Base-by-base conservation (phyloP, 92 coral and sea anemone genomes). In the Parazoanthus atlanticus region DNA sequence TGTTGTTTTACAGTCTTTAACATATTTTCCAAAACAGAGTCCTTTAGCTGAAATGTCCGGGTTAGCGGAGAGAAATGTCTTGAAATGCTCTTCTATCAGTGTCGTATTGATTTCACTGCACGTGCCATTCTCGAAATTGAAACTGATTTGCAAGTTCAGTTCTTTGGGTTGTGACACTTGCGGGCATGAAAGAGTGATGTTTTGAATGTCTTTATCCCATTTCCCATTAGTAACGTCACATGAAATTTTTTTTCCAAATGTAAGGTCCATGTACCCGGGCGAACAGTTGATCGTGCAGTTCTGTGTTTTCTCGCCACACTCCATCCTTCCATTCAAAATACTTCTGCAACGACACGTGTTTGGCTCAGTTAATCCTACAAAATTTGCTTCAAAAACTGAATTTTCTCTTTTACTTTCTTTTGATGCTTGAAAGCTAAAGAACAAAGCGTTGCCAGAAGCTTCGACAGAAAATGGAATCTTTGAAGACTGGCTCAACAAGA, bases 341-440 rank as follows among this genome's bases (percentile, higher is more conserved):
- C 88, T 88, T 32, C 89, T 84, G 78, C 96, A 94, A 23, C 11
- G 49, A 82, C 96, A 94, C 91, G 89, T 89, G 91, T 90, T 72
- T 36, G 82, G 91, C 40, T 88, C 86, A 25, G 90, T 89, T 10
- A 88, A n/a, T 5, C 91, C 21, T 21, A 88, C 21, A 49, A 91
- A 86, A 1, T 41, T 56, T 23, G 72, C 26, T 46, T 85, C 73
- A 90, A 79, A 6, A 88, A 15, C 17, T 46, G 49, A 46, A 9
- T 46, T 46, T 46, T 11, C 49, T 46, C 6, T 46, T 46, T 9
- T 46, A 46, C 49, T 6, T 46, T 46, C 49, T 1, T 46, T 46
- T 8, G 49, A 46, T 10, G 49, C 12, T 8, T 46, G 49, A 46
- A 46, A 46, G 0, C 11, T 46, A 6, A 46, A 46, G 49, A 46